Base-by-base conservation (phyloP, 2,888 invertebrate species). In the Chymomyza amoena region DNA sequence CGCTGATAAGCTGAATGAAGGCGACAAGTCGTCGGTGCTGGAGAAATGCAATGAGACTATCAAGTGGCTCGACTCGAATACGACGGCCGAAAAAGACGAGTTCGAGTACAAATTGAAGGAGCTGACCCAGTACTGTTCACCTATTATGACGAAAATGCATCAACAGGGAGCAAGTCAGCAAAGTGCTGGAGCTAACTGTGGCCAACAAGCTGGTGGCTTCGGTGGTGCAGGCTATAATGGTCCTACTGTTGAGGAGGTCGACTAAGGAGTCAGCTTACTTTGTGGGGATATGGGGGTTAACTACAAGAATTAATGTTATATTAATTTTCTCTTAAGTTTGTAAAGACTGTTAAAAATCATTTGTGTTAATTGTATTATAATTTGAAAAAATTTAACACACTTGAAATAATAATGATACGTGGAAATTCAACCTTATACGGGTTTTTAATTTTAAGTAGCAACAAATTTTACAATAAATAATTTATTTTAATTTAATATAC, bases 51-150 rank as follows among this genome's bases (percentile, higher is more conserved):
- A 94, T 0, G 94, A 94, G 52, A 93, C 94, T n/a, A 91, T 96
- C 67, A 92, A 92, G 67, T 96, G 96, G 96, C 91, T 96, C 76
- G 97, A 97, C 80, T 91, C 92, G 50, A 96, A 97, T 89, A 94
- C 94, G 4, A 92, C 96, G 39, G 97, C 97, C 6, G 94, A 95
- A 63, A 95, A 95, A 84, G 94, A 94, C 10, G 96, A 97, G 80
- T 94, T 94, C 75, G 96, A 97, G 93, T 76, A 88, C 72, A 89
- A 88, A 69, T 68, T 89, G 77, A 78, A 89, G 67, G 85, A 88
- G 66, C 66, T 93, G 51, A 90, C 90, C 4, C 87, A 89, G 60
- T 68, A 89, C 50, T 93, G 93, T 80, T 91, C 90, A n/a, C 90
- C 77, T 89, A 93, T 82, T 87, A 92, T 88, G 96, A 96, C 89